Conservation (phyloP, 2,888 invertebrate species). For the Erebia palarica region DNA sequence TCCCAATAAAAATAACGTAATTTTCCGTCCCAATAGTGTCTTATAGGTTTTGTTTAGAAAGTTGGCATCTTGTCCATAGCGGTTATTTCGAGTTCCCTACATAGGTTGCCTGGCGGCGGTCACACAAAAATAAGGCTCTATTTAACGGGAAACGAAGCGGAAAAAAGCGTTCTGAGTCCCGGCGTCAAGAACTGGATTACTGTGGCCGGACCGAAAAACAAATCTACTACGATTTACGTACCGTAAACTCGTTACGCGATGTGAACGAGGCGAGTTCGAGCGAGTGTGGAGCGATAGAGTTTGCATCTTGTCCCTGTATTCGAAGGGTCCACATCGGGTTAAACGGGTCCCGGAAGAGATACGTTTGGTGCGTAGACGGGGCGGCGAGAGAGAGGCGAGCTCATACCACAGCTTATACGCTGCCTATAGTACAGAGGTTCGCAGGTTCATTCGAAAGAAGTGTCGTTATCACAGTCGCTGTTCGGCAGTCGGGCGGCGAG, state of each 20-base stretch:
- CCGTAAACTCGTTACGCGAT: conserved; percentile 80
- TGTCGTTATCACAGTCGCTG: conserved; percentile 81
- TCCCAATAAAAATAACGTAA: conserved; percentile 75
- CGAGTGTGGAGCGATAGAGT: conserved; percentile 51
- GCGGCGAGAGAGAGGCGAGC: conserved; percentile 70
- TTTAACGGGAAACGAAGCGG: conserved; percentile 68
- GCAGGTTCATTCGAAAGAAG: conserved; percentile 75
- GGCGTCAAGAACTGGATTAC: conserved; percentile 73
- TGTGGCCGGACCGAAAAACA: conserved; percentile 71
- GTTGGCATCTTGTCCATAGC: conserved; percentile 79
- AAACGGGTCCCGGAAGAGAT: conserved; percentile 42
- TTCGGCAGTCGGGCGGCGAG: conserved; percentile 74
- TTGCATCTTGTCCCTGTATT: conserved; percentile 57
- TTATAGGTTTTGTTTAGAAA: conserved; percentile 80
- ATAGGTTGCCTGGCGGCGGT: conserved; percentile 65
- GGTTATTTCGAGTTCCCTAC: conserved; percentile 72
- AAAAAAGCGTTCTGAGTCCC: conserved; percentile 71
- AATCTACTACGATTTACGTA: conserved; percentile 80
- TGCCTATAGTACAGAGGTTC: conserved; percentile 60
- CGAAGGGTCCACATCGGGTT: conserved; percentile 57
- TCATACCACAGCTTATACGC: conserved; percentile 52
- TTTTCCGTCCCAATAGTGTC: conserved; percentile 67
- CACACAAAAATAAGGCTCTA: conserved; percentile 73
- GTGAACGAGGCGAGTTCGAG: conserved; percentile 65
- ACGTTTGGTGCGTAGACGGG: conserved; percentile 59